These are phyloP conservation scores for Drosophila longiperda DNA, from an alignment of 2,888 invertebrate species.

Conservation along the genomic window DNA sequence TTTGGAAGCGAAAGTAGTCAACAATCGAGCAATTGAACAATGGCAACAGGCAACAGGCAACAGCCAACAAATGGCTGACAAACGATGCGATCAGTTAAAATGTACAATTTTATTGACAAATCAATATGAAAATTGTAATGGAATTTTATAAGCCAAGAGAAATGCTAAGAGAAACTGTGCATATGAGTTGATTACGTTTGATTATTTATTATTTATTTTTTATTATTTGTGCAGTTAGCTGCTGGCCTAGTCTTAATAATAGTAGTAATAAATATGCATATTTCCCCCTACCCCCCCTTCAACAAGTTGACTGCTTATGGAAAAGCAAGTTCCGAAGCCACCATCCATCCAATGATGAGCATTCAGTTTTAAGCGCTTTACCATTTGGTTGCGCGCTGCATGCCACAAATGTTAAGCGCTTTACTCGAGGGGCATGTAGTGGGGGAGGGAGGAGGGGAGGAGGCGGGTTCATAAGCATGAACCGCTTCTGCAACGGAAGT, in stretches of 20 bases:
- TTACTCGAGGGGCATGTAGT: conserved; percentile 4
- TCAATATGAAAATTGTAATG: neutral
- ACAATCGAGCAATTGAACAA: conserved; percentile 42
- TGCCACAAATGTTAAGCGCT: conserved; percentile 55
- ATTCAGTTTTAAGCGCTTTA: conserved; percentile 71
- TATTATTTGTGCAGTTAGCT: neutral
- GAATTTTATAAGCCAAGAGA: neutral
- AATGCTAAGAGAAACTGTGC: neutral
- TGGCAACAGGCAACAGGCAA: neutral
- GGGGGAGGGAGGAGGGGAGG: neutral
- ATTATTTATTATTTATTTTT: neutral
- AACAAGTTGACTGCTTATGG: conserved; percentile 20
- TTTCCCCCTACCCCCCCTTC: neutral
- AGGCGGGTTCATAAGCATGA: neutral
- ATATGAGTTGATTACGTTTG: neutral
- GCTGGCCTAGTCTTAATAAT: conserved; percentile 10
- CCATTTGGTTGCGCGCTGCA: conserved; percentile 40
- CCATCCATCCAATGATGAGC: conserved; percentile 43
- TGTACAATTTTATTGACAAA: conserved; percentile 7
- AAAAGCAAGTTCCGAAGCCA: conserved; percentile 24
- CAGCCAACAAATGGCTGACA: neutral
- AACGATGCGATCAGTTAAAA: conserved; percentile 18
- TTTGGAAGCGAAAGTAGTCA: conserved; percentile 68
- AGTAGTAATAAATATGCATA: conserved; percentile 39
- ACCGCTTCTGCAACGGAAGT: conserved; percentile 43